Base-by-base conservation (phyloP, 2,797 vertebrate species). In the Apodemus agrarius region DNA sequence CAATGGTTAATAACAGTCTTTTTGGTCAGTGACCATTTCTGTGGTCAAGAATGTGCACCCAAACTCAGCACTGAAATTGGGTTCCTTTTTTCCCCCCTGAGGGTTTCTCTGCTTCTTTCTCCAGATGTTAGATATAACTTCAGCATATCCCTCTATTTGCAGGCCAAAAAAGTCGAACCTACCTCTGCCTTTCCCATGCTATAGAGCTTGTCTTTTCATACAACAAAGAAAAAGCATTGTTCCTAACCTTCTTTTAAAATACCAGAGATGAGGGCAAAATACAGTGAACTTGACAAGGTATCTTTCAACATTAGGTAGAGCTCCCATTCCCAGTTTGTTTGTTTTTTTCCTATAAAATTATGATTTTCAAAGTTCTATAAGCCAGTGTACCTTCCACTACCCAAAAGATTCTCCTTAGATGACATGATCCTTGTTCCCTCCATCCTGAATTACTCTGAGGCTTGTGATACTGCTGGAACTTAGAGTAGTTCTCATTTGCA, bases 131-230 rank as follows among this genome's bases (percentile, higher is more conserved):
- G 31, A 3, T 57, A 19, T 22, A 90, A 21, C 13, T 17, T 92
- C 34, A 84, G 13, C 13, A 17, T 11, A 6, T 34, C 43, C 80
- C 43, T 67, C 10, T 93, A 10, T 61, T 78, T 93, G 17, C 6
- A 89, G 6, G 14, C 7, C 6, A 6, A 14, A 81, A 52, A 81
- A 26, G 0, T n/a, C 63, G 2, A 72, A 80, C 16, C 21, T 63
- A 11, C 3, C 34, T 3, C 34, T 74, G 3, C 13, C 54, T 93
- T 95, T 79, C 88, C 52, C 22, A 49, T 91, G 17, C 83, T 65
- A 93, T 37, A 94, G 90, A 87, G n/a, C 12, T 93, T 75, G 29
- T 6, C 6, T 94, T 94, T 94, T 91, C 86, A 63, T 34, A 40
- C 61, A 93, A 67, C 26, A 93, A 72, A 63, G 40, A 17, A 29